Evolutionary conservation across 1,140 invertebrate species (phyloP).

Genomic region (Trichonephila clavata): DNA sequence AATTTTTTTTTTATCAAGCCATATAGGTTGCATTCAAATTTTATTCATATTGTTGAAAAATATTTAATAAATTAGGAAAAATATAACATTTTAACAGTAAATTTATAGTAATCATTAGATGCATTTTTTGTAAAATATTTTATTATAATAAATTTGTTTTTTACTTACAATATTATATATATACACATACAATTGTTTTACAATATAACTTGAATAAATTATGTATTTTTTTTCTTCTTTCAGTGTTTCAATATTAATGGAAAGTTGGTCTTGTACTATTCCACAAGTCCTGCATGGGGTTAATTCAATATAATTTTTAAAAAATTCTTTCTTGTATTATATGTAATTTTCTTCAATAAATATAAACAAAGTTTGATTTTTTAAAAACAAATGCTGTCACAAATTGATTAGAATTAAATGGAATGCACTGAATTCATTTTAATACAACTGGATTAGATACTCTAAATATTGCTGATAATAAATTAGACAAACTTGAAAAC

Average conservation of each 20-base stretch:
- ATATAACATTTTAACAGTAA: too few relatives aligned
- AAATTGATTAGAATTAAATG: neutral
- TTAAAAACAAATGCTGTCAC: too few relatives aligned
- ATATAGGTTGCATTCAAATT: too few relatives aligned
- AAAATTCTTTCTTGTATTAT: neutral
- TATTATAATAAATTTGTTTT: neutral
- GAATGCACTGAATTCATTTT: conserved; percentile 56
- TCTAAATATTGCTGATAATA: conserved; percentile 94
- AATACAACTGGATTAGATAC: conserved; percentile 91
- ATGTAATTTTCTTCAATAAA: conserved; percentile 21
- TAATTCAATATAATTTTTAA: neutral
- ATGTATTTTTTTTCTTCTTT: conserved; percentile 49
- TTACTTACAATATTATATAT: neutral
- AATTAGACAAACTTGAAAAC: conserved; percentile 90
- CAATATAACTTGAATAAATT: neutral
- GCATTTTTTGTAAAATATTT: neutral
- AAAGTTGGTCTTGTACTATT: conserved; percentile 68
- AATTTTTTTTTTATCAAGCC: too few relatives aligned
- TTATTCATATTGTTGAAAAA: too few relatives aligned
- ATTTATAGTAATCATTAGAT: too few relatives aligned
- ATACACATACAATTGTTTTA: neutral
- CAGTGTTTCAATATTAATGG: conserved; percentile 76
- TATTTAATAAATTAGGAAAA: too few relatives aligned
- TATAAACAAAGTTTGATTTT: conserved; percentile 1
- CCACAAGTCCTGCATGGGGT: conserved; percentile 73